Percentiles rank a stretch among this genome's conserved stretches.
Conservation (phyloP, 2,113 vertebrate species). For the Acanthochromis polyacanthus region DNA sequence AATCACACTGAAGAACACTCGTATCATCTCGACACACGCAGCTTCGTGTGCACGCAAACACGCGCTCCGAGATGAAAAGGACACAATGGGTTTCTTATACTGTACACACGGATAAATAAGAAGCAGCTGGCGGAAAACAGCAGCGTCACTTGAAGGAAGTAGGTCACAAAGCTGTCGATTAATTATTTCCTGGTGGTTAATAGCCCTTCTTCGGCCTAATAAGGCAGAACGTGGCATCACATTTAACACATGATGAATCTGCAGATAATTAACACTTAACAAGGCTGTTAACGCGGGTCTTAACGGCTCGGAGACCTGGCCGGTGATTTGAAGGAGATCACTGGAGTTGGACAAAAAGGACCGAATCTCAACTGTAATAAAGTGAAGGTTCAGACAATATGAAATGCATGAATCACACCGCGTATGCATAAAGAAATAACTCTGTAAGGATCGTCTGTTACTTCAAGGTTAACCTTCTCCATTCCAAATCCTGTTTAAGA, state of each 20-base stretch:
- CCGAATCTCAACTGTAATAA: neutral
- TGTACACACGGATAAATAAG: conserved; percentile 18
- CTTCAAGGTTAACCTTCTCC: neutral
- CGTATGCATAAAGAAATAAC: neutral
- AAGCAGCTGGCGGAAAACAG: conserved; percentile 34
- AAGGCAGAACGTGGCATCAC: conserved; percentile 66
- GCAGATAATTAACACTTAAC: conserved; percentile 72
- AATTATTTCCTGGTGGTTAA: conserved; percentile 74
- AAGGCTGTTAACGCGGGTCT: conserved; percentile 66
- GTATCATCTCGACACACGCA: conserved; percentile 23
- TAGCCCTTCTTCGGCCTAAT: conserved; percentile 65
- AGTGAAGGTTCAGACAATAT: neutral
- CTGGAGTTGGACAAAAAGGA: conserved; percentile 15
- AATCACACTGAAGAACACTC: conserved; percentile 55
- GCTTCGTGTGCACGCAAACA: neutral
- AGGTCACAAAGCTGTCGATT: conserved; percentile 72
- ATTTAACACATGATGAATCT: conserved; percentile 70
- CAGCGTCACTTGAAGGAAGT: conserved; percentile 55
- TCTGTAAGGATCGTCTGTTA: conserved; percentile 17
- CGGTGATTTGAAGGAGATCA: conserved; percentile 37
- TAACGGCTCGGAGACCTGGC: conserved; percentile 66
- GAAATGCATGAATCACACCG: neutral
- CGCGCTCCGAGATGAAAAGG: conserved; percentile 7
- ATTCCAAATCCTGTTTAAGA: too few species aligned
- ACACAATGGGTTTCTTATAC: conserved; percentile 11